Base-by-base conservation (phyloP, 2,888 invertebrate species). In the Conus canariensis region DNA sequence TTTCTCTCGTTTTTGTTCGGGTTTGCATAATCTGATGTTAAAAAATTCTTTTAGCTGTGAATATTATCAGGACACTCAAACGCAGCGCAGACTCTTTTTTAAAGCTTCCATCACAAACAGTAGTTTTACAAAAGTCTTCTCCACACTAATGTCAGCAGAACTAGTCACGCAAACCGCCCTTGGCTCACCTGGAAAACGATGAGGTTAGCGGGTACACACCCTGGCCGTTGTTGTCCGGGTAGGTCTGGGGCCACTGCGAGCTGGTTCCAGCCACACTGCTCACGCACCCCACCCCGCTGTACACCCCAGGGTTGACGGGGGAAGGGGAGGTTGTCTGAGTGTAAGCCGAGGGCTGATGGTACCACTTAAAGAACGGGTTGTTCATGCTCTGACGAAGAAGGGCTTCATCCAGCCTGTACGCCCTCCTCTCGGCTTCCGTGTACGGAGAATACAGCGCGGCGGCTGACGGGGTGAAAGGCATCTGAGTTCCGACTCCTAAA, bases 331-430 rank as follows among this genome's bases (percentile, higher is more conserved):
- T 90, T 22, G 91, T 77, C 22, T 90, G 60, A 1, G 89, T 85
- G 22, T 90, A 90, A 14, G 80, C 89, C 1, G 91, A 89, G 5
- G 85, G 77, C 25, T 93, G 93, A 88, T 94, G 94, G 92, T 95
- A 95, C 95, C 95, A 95, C 88, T 95, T 95, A 92, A 94, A 93
- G 90, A 95, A 95, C 6, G 95, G 95, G 92, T 94, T 95, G 93
- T 93, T 94, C 93, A 95, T 94, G 88, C 94, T 94, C 90, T 95
- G 95, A 58, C 95, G 91, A n/a, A 95, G 91, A 9, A 95, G 91
- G 9, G 94, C 95, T 88, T 95, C 95, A 90, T 95, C 95, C 45
- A 95, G 94, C 90, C 95, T 92, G 88, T 95, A 95, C 0, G 95
- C 95, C 56, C 95, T 87, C 58, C 95, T 91, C 90, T 95, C 95